Conservation (phyloP, 2,113 vertebrate species). For the Camarhynchus parvulus region DNA sequence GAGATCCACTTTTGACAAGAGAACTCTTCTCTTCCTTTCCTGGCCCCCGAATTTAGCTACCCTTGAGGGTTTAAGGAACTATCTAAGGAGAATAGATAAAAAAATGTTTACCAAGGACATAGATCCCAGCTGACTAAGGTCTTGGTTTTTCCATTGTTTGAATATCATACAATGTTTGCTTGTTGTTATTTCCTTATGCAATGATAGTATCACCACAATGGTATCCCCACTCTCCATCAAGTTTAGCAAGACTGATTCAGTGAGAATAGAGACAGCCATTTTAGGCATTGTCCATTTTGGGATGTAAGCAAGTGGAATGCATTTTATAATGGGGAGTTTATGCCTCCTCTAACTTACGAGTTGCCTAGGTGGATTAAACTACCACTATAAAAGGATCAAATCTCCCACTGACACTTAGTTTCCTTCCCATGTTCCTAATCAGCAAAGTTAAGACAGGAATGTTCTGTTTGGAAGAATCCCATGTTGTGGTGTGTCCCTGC, state of each 20-base stretch:
- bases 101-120: neutral
- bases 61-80: neutral
- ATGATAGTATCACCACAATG: neutral
- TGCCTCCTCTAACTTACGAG: neutral
- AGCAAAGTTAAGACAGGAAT: neutral
- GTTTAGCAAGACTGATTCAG: neutral
- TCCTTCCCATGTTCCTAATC: neutral
- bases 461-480: neutral
- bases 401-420: neutral
- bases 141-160: neutral
- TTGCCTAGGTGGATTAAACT: neutral
- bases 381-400: neutral
- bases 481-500: neutral
- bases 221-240: neutral
- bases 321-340: neutral
- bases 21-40: neutral
- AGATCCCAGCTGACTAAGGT: neutral
- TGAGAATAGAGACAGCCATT: neutral
- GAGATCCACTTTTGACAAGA: neutral
- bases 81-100: neutral
- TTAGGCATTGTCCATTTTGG: neutral
- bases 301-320: neutral
- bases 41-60: accelerated
- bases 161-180: neutral
- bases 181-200: neutral